A percentile compares a stretch with the other conserved stretches of the same genome.
These are phyloP conservation scores for Microctenopoma lineatum DNA, from an alignment of 2,797 vertebrate species.

Conservation along the genomic window DNA sequence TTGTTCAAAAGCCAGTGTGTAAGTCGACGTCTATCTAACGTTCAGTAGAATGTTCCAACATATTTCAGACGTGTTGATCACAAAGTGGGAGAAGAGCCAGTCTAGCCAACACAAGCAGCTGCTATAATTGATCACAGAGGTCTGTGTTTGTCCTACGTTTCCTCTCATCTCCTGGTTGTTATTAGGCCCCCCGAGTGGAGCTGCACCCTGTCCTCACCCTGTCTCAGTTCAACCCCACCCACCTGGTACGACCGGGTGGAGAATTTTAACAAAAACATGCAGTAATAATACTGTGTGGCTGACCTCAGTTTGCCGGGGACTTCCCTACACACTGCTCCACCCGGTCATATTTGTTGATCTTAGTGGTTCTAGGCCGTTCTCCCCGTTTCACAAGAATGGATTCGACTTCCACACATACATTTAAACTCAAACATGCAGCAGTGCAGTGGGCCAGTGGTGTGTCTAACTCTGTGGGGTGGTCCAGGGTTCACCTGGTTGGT, in stretches of 20 bases:
- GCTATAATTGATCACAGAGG: conserved; percentile 13
- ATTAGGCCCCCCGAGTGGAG: conserved; percentile 23
- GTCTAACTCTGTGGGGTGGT: conserved; percentile 17
- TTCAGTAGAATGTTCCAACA: too few species aligned
- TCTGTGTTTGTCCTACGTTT: conserved; percentile 36
- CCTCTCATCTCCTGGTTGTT: conserved; percentile 58
- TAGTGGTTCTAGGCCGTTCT: conserved; percentile 52
- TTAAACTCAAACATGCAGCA: conserved; percentile 8
- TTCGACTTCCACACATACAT: conserved; percentile 15
- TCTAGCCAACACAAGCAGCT: background rate
- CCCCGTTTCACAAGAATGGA: conserved; percentile 40
- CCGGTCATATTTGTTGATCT: conserved; percentile 68
- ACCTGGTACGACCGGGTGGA: conserved; percentile 11
- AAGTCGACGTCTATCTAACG: too few species aligned
- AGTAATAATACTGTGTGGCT: conserved; percentile 41
- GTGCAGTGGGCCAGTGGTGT: conserved; percentile 17
- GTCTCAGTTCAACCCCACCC: conserved; percentile 47
- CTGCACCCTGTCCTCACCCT: conserved; percentile 54
- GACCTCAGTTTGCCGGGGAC: conserved; percentile 60
- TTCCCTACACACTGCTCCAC: conserved; percentile 61
- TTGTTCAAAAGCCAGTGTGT: too few species aligned
- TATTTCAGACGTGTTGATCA: too few species aligned
- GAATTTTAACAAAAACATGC: conserved; percentile 24
- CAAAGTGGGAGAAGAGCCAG: too few species aligned
- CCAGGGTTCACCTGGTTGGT: conserved; percentile 5